A percentile compares a stretch with the other conserved stretches of the same genome.
phyloP scores from a whole-genome alignment of 2,797 vertebrate species.

The Hydrolagus colliei region DNA sequence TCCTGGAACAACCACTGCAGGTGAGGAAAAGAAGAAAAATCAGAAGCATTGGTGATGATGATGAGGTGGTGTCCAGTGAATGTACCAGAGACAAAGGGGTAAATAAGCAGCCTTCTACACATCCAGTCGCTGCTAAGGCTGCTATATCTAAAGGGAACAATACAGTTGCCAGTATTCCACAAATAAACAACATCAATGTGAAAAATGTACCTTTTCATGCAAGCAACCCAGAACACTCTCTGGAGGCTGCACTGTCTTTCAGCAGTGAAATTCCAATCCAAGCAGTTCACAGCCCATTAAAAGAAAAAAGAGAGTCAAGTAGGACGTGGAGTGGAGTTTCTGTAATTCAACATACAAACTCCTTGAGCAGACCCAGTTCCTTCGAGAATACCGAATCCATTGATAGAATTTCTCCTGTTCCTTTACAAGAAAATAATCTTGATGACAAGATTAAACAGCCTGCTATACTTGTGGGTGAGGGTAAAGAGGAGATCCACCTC shows the following conservation, averaged over 20 bases:
- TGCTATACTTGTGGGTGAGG: slow-evolving; percentile 50
- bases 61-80: slow-evolving; percentile 82
- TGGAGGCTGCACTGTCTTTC: slow-evolving; percentile 62
- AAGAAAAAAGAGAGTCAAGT: slow-evolving; percentile 72
- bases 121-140: slow-evolving; percentile 44
- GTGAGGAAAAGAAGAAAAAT: slow-evolving; percentile 93
- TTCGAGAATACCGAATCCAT: slow-evolving; percentile 79
- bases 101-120: slow-evolving; percentile 57
- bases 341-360: slow-evolving; percentile 96
- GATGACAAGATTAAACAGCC: slow-evolving; percentile 52
- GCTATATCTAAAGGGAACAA: slow-evolving; percentile 51
- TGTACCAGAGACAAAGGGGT: slow-evolving; percentile 60
- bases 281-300: slow-evolving; percentile 40
- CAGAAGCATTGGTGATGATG: slow-evolving; percentile 95
- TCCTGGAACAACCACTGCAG: slow-evolving; percentile 78
- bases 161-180: slow-evolving; percentile 55
- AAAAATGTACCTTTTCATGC: slow-evolving; percentile 65
- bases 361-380: slow-evolving; percentile 80
- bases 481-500: slow-evolving; percentile 49
- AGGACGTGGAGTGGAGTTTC: slow-evolving; percentile 89
- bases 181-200: slow-evolving; percentile 56
- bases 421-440: slow-evolving; percentile 63
- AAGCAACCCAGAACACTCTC: slow-evolving; percentile 56
- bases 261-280: slow-evolving; percentile 65
- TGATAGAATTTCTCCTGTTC: slow-evolving; percentile 67